Evolutionary conservation across 2,888 invertebrate species (phyloP).

Genomic region (Eristalinus sepulchralis): DNA sequence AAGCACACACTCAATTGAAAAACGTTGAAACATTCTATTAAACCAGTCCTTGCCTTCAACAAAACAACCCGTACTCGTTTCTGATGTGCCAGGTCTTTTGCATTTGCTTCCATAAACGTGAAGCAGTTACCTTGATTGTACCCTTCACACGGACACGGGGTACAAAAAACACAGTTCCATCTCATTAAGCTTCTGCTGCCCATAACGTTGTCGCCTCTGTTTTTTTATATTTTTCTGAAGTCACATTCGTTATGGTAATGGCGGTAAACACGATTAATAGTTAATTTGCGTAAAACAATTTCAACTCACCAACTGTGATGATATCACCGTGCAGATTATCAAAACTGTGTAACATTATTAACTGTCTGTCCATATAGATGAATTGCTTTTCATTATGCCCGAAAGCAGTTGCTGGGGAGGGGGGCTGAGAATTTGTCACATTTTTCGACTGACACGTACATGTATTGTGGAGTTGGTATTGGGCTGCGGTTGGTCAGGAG

Average conservation of each 20-base stretch:
- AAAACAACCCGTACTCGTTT: no score
- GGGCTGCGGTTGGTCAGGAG: no score
- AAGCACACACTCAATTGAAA: no score
- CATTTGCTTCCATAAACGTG: no score
- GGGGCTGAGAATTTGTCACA: background rate
- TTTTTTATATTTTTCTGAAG: background rate
- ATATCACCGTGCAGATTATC: slow-evolving; percentile 18
- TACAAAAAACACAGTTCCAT: background rate
- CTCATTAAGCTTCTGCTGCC: background rate
- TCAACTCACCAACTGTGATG: slow-evolving; percentile 3
- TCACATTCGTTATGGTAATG: background rate
- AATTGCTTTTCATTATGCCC: slow-evolving; percentile 18
- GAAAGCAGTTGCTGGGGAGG: background rate
- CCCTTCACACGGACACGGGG: background rate
- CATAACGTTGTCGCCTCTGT: background rate
- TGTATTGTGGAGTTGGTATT: no score
- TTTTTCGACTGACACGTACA: background rate
- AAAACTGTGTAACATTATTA: slow-evolving; percentile 21
- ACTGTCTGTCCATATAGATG: slow-evolving; percentile 8
- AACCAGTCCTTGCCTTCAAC: no score
- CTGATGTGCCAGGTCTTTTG: no score
- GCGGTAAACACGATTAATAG: slow-evolving; percentile 1
- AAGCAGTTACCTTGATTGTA: background rate
- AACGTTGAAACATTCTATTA: no score
- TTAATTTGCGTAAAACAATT: slow-evolving; percentile 20